Evolutionary conservation across 2,888 invertebrate species (phyloP), one percentile per base, ranked within the genome.

Genomic region (Pachydiplax longipennis): DNA sequence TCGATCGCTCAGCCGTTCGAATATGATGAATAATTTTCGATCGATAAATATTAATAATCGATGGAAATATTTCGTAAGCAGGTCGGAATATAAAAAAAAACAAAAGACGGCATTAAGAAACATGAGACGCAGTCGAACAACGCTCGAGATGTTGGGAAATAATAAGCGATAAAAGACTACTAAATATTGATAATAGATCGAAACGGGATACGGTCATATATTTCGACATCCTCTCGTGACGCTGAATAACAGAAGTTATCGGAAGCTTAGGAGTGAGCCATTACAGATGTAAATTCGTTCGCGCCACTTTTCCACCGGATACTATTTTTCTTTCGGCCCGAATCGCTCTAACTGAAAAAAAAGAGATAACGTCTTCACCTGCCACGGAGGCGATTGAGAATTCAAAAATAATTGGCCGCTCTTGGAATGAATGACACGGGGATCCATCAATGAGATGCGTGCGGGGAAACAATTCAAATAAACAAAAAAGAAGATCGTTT

Each of bases 361-460:
- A 18, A 61, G 35, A 53, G 83, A 83, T 83, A 83, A 87, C 87
- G 87, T 87, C 87, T 87, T 87, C 87, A 87, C 87, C 87, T 87
- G 87, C 87, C 87, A 37, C 61, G 61, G 61, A 58, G 61, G n/a
- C 87, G 87, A 87, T 87, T 87, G 87, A 87, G 87, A 65, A 87
- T 87, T 61, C 87, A 87, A 35, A 87, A 61, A 87, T 87, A 87
- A 87, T 87, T 87, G 87, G 65, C 61, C 83, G 18, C 58, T 53
- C 37, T 37, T 65, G 37, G 61, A 61, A 37, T 61, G 58, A 61
- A 35, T 87, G 87, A 87, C 61, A 58, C 35, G 53, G 22, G 61
- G 37, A 87, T 87, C 87, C 37, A 87, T 87, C 61, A 65, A 87
- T 87, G 87, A 13, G 73, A 31, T 87, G 37, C 87, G 61, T 13